Base-by-base conservation (phyloP, 2,888 invertebrate species). In the Erebia palarica region DNA sequence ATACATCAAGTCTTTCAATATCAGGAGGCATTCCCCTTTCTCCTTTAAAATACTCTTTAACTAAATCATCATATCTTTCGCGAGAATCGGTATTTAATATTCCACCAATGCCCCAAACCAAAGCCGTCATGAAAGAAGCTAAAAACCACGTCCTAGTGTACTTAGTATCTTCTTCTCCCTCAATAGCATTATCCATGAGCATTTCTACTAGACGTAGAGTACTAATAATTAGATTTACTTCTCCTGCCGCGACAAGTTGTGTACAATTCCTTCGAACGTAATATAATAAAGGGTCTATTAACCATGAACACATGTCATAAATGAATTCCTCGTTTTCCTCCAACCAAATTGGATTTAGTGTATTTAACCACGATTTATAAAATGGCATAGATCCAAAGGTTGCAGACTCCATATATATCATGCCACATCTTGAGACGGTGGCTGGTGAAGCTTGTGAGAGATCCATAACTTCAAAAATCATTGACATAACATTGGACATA, bases 391-490 rank as follows among this genome's bases (percentile, higher is more conserved):
- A 98, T 3, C 98, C 98, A 8, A 98, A 91, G 1, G 96, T 95
- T 1, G 94, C 86, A 0, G 98, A 96, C 86, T 99, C 98, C 94
- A 98, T 95, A 84, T 97, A 98, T 78, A 98, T 96, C 97, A 98
- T 97, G 63, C 97, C 97, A 86, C 97, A 98, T 69, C 97, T 94
- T 14, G 97, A 97, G 16, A 97, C 97, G 5, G 97, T 97, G 8
- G 97, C 97, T 21, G 98, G 98, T 0, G 96, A 96, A 0, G 96
- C 96, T 90, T 97, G 97, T 10, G 96, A 92, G 71, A 98, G 92
- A 88, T 97, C 97, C 96, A 96, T 96, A 0, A 96, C 97, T 91
- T 98, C 98, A 86, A 98, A 98, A 81, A 98, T 96, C 94, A 97
- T 95, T 3, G 97, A 97, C 97, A 97, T 97, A 0, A 95, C 94